These are phyloP conservation scores for Timandra comae DNA, from an alignment of 2,888 invertebrate species.

Conservation along the genomic window DNA sequence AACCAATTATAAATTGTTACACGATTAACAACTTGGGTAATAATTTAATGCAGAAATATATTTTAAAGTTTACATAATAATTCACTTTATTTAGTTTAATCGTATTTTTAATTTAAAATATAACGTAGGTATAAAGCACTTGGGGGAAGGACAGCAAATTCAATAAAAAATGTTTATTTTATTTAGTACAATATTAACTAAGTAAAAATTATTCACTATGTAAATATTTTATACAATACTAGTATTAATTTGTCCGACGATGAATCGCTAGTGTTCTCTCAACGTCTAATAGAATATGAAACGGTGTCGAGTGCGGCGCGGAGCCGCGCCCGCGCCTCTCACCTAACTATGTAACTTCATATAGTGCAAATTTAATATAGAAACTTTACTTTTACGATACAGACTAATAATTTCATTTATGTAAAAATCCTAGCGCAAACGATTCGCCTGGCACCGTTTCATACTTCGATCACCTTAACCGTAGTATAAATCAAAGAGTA, in stretches of 20 bases:
- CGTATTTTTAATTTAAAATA: constrained; percentile 71
- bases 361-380: constrained; percentile 73
- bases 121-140: constrained; percentile 78
- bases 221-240: constrained; percentile 76
- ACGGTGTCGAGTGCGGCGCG: constrained; percentile 39
- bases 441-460: constrained; percentile 73
- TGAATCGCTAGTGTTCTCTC: constrained; percentile 68
- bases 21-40: constrained; percentile 68
- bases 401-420: constrained; percentile 72
- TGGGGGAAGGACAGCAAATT: constrained; percentile 78
- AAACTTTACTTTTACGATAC: constrained; percentile 71
- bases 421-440: constrained; percentile 75
- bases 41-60: constrained; percentile 68
- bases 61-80: constrained; percentile 70
- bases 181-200: constrained; percentile 74
- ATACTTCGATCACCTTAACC: constrained; percentile 68
- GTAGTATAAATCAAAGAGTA: constrained; percentile 74
- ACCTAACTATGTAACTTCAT: constrained; percentile 57
- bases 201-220: constrained; percentile 76
- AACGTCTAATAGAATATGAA: constrained; percentile 64
- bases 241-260: constrained; percentile 71
- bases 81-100: constrained; percentile 69
- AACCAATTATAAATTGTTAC: constrained; percentile 50
- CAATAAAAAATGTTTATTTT: constrained; percentile 75
- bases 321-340: constrained; percentile 60